These are phyloP conservation scores for Mya arenaria DNA, from an alignment of 1,140 invertebrate genomes.

Conservation along the genomic window DNA sequence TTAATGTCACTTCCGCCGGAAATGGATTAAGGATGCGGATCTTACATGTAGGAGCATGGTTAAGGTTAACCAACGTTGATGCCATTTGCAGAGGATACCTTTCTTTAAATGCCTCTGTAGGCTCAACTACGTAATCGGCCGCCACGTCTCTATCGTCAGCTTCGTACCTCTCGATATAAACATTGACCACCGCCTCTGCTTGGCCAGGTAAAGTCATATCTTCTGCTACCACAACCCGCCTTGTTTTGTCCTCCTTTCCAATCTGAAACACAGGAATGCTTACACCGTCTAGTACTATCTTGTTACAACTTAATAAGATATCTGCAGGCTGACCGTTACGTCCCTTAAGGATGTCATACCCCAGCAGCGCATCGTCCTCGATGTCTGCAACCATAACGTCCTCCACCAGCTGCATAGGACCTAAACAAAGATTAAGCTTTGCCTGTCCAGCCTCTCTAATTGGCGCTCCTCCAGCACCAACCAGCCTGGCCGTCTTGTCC, in stretches of 20 bases:
- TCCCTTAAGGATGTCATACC: background rate
- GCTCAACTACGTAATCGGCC: slow-evolving; percentile 19
- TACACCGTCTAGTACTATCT: background rate
- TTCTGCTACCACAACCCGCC: background rate
- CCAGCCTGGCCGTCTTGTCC: background rate
- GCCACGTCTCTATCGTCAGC: slow-evolving; percentile 12
- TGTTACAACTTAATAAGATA: background rate
- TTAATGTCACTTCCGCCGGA: background rate
- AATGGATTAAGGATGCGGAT: slow-evolving; percentile 28
- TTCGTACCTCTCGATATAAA: slow-evolving; percentile 3
- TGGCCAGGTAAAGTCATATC: slow-evolving; percentile 13
- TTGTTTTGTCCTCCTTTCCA: background rate
- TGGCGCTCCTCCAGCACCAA: slow-evolving; percentile 21
- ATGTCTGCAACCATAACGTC: slow-evolving; percentile 27
- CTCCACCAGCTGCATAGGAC: background rate
- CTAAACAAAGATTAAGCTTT: background rate
- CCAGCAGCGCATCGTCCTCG: slow-evolving; percentile 25
- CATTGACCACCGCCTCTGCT: slow-evolving; percentile 16
- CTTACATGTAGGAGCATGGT: background rate
- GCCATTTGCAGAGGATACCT: slow-evolving; percentile 20
- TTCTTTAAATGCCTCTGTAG: slow-evolving; percentile 6
- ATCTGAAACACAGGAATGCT: slow-evolving; percentile 5
- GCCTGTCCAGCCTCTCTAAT: slow-evolving; percentile 2
- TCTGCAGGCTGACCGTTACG: background rate
- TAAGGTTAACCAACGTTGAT: background rate